phyloP scores from a whole-genome alignment of 2,888 invertebrate genomes.

The Cenopis cana region DNA sequence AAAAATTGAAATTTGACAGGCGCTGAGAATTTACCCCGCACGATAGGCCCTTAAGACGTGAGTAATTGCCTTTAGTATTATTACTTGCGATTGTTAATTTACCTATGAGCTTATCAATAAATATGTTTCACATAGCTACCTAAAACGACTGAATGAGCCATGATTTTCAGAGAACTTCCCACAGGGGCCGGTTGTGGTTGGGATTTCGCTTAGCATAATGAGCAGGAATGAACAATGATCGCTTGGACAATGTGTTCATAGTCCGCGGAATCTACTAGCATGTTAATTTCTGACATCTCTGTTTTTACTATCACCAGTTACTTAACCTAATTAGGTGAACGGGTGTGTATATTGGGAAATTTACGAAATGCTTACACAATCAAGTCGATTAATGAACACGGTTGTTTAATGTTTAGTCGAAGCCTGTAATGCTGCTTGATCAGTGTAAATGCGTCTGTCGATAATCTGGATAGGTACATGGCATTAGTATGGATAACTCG shows the following conservation, averaged over 20 bases:
- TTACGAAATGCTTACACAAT: background rate
- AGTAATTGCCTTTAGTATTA: conserved; percentile 39
- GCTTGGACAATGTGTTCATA: conserved; percentile 8
- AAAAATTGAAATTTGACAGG: too few species aligned
- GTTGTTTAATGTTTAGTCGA: conserved; percentile 16
- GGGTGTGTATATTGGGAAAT: background rate
- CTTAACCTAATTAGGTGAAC: conserved; percentile 3
- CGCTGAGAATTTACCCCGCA: too few species aligned
- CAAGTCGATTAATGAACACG: conserved; percentile 28
- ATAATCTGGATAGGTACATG: conserved; percentile 16
- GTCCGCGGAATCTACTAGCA: background rate
- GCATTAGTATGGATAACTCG: background rate
- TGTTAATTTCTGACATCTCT: conserved; percentile 5
- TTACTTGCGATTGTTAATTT: background rate
- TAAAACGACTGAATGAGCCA: conserved; percentile 3
- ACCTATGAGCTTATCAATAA: background rate
- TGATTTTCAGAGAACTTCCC: conserved; percentile 28
- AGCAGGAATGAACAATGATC: conserved; percentile 26
- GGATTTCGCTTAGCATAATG: conserved; percentile 26
- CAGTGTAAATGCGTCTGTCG: conserved; percentile 26
- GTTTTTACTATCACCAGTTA: background rate
- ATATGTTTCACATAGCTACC: background rate
- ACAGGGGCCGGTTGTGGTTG: conserved; percentile 18
- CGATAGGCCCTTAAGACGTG: too few species aligned
- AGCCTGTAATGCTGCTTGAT: conserved; percentile 29